These are phyloP conservation scores for Eupithecia subfuscata DNA, from an alignment of 2,888 invertebrate species.

Conservation along the genomic window DNA sequence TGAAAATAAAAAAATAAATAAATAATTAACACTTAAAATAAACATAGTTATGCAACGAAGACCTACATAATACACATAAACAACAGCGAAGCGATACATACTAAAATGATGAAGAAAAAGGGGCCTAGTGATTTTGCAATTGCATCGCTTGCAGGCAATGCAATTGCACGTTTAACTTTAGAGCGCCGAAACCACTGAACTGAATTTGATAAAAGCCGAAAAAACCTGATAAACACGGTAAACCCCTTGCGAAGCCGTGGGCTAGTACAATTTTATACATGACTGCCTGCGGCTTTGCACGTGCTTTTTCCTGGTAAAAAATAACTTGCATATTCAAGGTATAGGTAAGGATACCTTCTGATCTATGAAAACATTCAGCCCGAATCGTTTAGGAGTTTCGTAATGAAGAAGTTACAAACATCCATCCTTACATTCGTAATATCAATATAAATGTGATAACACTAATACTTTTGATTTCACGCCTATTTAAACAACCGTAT, in stretches of 20 bases:
- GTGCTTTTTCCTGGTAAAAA: not conserved
- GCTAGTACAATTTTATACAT: not conserved
- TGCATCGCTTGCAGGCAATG: too few species aligned
- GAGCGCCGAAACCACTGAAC: not conserved
- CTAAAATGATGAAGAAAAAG: not conserved
- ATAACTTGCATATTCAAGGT: not conserved
- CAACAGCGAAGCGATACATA: not conserved
- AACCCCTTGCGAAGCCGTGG: not conserved
- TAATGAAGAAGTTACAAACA: not conserved
- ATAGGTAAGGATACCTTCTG: too few species aligned
- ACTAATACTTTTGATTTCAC: constrained; percentile 38
- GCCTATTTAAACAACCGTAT: constrained; percentile 29
- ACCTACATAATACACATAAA: not conserved
- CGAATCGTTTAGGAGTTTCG: not conserved
- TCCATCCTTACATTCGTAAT: not conserved
- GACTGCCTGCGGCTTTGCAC: not conserved
- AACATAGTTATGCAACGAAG: too few species aligned
- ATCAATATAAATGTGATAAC: constrained; percentile 19
- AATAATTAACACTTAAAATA: too few species aligned
- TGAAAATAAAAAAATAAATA: not conserved
- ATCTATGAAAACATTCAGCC: not conserved
- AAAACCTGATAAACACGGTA: not conserved
- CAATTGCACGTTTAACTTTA: too few species aligned
- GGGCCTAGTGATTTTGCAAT: not conserved
- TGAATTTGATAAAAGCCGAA: not conserved